Percentiles rank a stretch among this genome's conserved stretches.
Evolutionary conservation across 2,888 invertebrate genomes (phyloP).

Genomic region (Eupelmus urozonus): DNA sequence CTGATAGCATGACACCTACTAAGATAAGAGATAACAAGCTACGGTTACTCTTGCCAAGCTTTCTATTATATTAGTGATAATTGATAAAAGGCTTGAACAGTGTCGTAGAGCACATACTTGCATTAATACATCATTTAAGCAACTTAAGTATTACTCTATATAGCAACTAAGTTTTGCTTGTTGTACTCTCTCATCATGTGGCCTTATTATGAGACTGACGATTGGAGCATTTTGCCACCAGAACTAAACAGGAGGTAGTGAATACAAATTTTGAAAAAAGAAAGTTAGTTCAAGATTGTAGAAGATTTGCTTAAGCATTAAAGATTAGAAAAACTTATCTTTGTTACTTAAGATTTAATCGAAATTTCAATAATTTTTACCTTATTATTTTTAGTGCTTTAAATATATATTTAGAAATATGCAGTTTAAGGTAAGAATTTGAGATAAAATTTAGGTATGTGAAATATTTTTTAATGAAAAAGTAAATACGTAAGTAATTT

Average conservation of each 20-base stretch:
- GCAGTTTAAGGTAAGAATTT: not conserved
- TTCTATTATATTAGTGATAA: slow-evolving; percentile 67
- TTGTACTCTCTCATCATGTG: slow-evolving; percentile 77
- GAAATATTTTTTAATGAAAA: not conserved
- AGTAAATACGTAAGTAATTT: no score
- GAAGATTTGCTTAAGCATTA: not conserved
- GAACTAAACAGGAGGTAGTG: slow-evolving; percentile 90
- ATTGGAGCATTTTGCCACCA: slow-evolving; percentile 91
- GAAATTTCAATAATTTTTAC: not conserved
- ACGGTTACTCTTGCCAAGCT: slow-evolving; percentile 20
- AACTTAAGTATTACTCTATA: not conserved
- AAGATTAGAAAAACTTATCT: slow-evolving; percentile 15
- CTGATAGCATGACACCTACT: slow-evolving; percentile 68
- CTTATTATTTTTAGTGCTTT: not conserved
- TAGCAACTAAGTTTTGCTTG: no score
- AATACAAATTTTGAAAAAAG: not conserved
- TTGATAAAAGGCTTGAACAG: slow-evolving; percentile 58
- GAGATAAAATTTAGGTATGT: not conserved
- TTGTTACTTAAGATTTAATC: not conserved
- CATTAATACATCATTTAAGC: slow-evolving; percentile 6
- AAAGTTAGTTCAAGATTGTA: no score
- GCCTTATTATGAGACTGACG: slow-evolving; percentile 84
- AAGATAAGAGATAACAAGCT: slow-evolving; percentile 75
- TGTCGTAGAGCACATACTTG: slow-evolving; percentile 26
- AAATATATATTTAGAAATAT: slow-evolving; percentile 2